A percentile compares a stretch with the other conserved stretches of the same genome.
These are phyloP conservation scores for Microctenopoma steveboyesi DNA, from an alignment of 2,797 vertebrate species.

Conservation along the genomic window DNA sequence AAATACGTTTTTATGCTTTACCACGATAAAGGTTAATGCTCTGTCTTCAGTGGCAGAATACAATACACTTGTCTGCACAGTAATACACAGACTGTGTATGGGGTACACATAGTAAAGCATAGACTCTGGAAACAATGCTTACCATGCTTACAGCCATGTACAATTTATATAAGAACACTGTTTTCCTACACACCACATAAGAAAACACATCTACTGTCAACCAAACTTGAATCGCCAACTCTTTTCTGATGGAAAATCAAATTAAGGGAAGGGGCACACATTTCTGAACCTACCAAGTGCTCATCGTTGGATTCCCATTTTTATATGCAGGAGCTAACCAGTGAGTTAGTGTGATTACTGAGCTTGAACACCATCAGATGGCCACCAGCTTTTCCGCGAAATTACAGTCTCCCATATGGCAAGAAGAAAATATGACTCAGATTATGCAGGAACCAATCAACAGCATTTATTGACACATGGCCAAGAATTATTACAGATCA, in stretches of 20 bases:
- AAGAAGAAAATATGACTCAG: constrained; percentile 14
- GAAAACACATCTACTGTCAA: background rate
- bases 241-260: constrained; percentile 18
- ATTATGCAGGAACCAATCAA: constrained; percentile 28
- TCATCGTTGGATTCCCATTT: background rate
- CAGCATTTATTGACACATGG: constrained; percentile 9
- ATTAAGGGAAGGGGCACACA: background rate
- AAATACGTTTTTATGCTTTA: constrained; percentile 3
- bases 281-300: constrained; percentile 13
- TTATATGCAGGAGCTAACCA: constrained; percentile 20
- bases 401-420: constrained; percentile 12
- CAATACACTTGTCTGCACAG: constrained; percentile 16
- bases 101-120: constrained; percentile 6
- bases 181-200: constrained; percentile 17
- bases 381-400: constrained; percentile 15
- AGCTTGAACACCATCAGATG: constrained; percentile 21
- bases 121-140: constrained; percentile 2
- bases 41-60: constrained; percentile 21
- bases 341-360: constrained; percentile 21
- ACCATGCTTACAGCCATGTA: background rate
- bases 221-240: background rate
- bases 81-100: constrained; percentile 5
- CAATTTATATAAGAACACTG: constrained; percentile 1
- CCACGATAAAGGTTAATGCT: constrained; percentile 19
- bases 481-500: constrained; percentile 14